phyloP scores from a whole-genome alignment of 2,888 invertebrate genomes.

The Tipula vernalis region DNA sequence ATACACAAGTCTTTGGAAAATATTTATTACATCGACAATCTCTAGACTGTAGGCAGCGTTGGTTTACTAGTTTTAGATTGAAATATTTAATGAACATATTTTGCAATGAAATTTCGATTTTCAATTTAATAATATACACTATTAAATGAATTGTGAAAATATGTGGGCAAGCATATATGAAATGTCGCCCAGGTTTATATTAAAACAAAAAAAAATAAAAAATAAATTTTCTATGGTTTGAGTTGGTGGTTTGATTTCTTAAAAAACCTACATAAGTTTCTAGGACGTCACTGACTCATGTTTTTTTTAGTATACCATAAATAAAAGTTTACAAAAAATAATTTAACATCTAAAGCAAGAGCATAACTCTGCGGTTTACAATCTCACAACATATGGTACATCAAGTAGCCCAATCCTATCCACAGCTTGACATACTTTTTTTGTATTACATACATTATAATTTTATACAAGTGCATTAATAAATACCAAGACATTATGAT shows the following conservation, averaged over 20 bases:
- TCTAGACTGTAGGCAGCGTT: neutral
- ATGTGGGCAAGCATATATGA: neutral
- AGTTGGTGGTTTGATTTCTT: neutral
- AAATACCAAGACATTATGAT: neutral
- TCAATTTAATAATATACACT: neutral
- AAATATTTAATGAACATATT: neutral
- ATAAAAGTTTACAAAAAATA: neutral
- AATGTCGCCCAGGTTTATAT: neutral
- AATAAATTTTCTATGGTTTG: neutral
- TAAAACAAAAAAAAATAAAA: neutral
- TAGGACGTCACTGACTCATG: neutral
- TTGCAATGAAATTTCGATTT: neutral
- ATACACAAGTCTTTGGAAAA: neutral
- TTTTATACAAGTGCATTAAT: neutral
- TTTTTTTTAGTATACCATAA: neutral
- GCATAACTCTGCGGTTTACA: neutral
- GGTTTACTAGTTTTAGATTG: neutral
- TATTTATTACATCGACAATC: neutral
- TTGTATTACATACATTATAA: neutral
- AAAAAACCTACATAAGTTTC: neutral
- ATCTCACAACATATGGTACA: neutral
- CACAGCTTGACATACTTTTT: neutral
- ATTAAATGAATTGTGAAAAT: neutral
- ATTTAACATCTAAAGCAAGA: neutral
- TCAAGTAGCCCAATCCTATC: neutral